Percentiles rank a stretch among this genome's conserved stretches.
Conservation (phyloP, 2,888 invertebrate species). For the Aphrophora alni region DNA sequence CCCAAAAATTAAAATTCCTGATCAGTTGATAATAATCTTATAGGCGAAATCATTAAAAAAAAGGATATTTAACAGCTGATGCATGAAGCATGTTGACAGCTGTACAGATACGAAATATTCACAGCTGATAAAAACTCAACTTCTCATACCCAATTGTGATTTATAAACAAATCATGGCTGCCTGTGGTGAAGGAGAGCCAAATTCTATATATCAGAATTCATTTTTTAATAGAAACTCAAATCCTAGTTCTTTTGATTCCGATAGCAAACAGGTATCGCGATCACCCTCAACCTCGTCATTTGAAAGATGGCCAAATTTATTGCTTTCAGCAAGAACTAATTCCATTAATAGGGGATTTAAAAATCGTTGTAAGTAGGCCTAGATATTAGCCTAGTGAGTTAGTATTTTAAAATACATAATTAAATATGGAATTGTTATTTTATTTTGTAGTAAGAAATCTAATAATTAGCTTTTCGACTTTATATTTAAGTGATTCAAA, state of each 20-base stretch:
- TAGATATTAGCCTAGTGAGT: no score
- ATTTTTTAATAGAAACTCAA: background rate
- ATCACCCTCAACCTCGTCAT: background rate
- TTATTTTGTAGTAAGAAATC: no score
- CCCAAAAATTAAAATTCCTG: no score
- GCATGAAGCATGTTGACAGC: no score
- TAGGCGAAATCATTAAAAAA: no score
- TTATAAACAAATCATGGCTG: slow-evolving; percentile 44
- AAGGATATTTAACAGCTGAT: background rate
- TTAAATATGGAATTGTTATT: no score
- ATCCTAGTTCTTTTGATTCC: background rate
- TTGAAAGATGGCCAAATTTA: background rate
- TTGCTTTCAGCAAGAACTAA: background rate
- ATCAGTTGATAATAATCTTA: no score
- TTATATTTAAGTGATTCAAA: no score
- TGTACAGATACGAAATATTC: slow-evolving; percentile 56
- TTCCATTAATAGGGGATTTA: background rate
- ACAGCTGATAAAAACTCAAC: slow-evolving; percentile 55
- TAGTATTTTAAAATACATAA: no score
- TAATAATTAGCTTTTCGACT: no score
- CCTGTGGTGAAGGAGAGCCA: slow-evolving; percentile 45
- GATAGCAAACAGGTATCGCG: background rate
- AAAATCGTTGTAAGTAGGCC: background rate
- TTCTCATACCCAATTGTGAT: background rate
- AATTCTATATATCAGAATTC: background rate